phyloP scores from a whole-genome alignment of 2,797 vertebrate species.

The Paguma larvata region DNA sequence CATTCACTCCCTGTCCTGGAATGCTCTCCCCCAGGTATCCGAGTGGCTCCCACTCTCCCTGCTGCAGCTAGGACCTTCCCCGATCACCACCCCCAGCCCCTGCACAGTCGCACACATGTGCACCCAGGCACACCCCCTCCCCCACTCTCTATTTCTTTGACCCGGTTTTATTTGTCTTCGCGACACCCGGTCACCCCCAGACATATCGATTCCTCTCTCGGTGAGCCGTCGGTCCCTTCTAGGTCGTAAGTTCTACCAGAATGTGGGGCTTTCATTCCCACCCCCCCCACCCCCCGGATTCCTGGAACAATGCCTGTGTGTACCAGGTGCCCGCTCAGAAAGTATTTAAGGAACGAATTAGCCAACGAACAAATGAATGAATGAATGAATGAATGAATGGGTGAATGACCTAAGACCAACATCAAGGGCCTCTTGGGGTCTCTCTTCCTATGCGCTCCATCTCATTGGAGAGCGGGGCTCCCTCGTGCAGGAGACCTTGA shows the following conservation, averaged over 20 bases:
- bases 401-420: not conserved
- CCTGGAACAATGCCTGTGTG: not conserved
- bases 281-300: fast-evolving
- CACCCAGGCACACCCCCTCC: fast-evolving
- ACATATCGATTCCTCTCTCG: fast-evolving
- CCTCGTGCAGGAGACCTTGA: not conserved
- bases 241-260: fast-evolving
- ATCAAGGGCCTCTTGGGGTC: too few relatives aligned
- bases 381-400: not conserved
- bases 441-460: fast-evolving
- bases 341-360: not conserved
- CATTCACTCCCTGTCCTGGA: too few relatives aligned
- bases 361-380: not conserved
- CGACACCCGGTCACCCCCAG: too few relatives aligned
- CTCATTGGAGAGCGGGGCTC: not conserved
- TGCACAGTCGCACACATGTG: not conserved
- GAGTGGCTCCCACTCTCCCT: not conserved
- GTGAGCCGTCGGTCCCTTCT: not conserved
- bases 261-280: not conserved
- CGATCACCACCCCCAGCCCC: not conserved
- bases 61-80: not conserved
- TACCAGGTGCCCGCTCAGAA: not conserved
- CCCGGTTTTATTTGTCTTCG: not conserved
- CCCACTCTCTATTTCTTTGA: fast-evolving
- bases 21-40: not conserved